Percentiles rank a stretch among this genome's conserved stretches.
Conservation (phyloP, 2,113 vertebrate genomes). For the Alethe castanea region DNA sequence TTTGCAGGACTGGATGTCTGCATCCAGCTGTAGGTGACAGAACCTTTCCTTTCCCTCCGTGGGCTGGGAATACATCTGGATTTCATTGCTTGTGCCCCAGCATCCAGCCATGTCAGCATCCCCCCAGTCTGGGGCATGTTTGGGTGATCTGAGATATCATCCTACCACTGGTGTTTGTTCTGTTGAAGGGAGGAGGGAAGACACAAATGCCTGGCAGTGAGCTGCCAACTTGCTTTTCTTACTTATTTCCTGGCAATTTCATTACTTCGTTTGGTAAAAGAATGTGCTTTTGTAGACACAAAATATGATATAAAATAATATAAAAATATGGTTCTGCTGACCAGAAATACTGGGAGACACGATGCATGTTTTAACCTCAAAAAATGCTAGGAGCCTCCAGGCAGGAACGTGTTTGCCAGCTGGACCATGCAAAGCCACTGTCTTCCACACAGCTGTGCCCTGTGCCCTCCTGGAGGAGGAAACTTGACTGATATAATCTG, state of each 20-base stretch:
- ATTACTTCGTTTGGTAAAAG: background rate
- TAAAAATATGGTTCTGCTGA: background rate
- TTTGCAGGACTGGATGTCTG: background rate
- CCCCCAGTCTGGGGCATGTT: background rate
- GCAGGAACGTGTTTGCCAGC: background rate
- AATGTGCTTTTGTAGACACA: background rate
- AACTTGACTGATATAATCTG: background rate
- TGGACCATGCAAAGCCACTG: background rate
- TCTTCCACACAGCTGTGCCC: background rate
- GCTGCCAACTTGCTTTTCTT: background rate
- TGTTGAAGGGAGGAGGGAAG: background rate
- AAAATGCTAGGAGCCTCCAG: background rate
- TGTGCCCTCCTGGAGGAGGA: background rate
- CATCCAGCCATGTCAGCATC: background rate
- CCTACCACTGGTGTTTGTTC: background rate
- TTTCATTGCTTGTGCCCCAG: background rate
- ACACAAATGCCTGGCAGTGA: background rate
- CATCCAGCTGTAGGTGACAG: background rate
- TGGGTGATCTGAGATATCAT: rapidly evolving
- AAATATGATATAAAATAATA: background rate
- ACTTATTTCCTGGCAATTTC: background rate
- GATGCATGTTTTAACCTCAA: background rate
- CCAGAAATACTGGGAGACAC: background rate
- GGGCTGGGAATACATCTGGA: background rate
- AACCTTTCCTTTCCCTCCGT: background rate